Percentiles rank a stretch among this genome's conserved stretches.
phyloP scores from a whole-genome alignment of 2,888 invertebrate genomes.

The Drosophila stalkeri region DNA sequence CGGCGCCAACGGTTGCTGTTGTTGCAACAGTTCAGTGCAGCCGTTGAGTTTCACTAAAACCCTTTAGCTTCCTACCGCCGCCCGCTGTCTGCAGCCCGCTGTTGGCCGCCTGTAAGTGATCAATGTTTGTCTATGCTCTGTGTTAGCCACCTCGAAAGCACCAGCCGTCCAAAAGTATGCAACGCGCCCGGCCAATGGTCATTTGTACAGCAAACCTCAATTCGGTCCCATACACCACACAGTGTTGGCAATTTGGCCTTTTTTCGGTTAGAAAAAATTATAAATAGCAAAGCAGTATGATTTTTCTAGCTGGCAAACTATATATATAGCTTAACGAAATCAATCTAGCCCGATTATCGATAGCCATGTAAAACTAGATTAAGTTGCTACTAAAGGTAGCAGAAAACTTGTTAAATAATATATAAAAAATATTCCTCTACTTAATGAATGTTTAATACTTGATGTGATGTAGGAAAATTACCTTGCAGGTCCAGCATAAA shows the following conservation, averaged over 20 bases:
- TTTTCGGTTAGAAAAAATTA: background rate
- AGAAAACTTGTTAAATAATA: no score
- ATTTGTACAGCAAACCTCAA: slow-evolving; percentile 47
- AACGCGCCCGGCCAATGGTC: slow-evolving; percentile 63
- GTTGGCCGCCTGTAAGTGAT: slow-evolving; percentile 76
- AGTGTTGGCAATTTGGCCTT: background rate
- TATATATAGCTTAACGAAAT: no score
- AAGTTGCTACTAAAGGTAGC: no score
- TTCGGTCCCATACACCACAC: background rate
- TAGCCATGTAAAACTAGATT: no score
- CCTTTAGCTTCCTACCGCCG: background rate
- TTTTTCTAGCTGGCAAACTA: no score
- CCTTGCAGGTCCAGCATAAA: no score
- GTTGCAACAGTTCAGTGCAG: slow-evolving; percentile 52
- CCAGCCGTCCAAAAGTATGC: slow-evolving; percentile 49
- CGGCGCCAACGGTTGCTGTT: slow-evolving; percentile 23
- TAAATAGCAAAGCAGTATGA: background rate
- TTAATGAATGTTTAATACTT: no score
- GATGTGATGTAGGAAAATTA: no score
- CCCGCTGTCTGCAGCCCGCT: slow-evolving; percentile 23
- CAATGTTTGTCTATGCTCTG: slow-evolving; percentile 78
- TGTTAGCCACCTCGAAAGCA: slow-evolving; percentile 47
- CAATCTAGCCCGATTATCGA: no score
- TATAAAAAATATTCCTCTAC: no score
- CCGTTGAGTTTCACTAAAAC: slow-evolving; percentile 23